A percentile compares a stretch with the other conserved stretches of the same genome.
Evolutionary conservation across 2,113 vertebrate species (phyloP).

Genomic region (Gymnogyps californianus): DNA sequence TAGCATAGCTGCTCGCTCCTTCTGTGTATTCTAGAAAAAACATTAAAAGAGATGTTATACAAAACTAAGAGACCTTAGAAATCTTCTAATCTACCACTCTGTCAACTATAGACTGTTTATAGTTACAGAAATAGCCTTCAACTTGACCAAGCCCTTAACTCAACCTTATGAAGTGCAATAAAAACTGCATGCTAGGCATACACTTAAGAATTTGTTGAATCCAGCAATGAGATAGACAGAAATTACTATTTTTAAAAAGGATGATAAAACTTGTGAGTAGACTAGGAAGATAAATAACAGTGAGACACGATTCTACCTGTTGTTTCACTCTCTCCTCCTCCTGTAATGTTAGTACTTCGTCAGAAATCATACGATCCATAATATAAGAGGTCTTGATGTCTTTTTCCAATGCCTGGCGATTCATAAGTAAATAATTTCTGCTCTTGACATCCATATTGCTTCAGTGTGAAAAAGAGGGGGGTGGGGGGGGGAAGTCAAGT

Average conservation of each 20-base stretch:
- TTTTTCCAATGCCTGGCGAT: conserved; percentile 79
- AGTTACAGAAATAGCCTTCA: background rate
- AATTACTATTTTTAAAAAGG: background rate
- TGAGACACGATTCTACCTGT: conserved; percentile 73
- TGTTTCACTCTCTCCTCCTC: conserved; percentile 86
- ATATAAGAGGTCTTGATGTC: conserved; percentile 90
- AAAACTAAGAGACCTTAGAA: background rate
- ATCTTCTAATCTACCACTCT: background rate
- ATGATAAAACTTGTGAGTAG: background rate
- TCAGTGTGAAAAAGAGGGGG: background rate
- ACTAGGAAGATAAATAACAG: background rate
- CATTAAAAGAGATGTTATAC: background rate
- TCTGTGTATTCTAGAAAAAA: conserved; percentile 77
- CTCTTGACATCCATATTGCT: conserved; percentile 83
- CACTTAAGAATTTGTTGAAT: background rate
- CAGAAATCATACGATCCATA: conserved; percentile 92
- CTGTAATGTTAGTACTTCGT: conserved; percentile 78
- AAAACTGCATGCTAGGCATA: background rate
- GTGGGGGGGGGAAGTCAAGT: background rate
- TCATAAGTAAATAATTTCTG: conserved; percentile 83
- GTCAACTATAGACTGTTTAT: background rate
- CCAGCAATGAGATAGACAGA: background rate
- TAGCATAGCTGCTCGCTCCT: conserved; percentile 81
- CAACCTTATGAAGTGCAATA: background rate
- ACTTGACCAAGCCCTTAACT: background rate